Base-by-base conservation (phyloP, 1,140 invertebrate species). In the Dinoponera quadriceps region DNA sequence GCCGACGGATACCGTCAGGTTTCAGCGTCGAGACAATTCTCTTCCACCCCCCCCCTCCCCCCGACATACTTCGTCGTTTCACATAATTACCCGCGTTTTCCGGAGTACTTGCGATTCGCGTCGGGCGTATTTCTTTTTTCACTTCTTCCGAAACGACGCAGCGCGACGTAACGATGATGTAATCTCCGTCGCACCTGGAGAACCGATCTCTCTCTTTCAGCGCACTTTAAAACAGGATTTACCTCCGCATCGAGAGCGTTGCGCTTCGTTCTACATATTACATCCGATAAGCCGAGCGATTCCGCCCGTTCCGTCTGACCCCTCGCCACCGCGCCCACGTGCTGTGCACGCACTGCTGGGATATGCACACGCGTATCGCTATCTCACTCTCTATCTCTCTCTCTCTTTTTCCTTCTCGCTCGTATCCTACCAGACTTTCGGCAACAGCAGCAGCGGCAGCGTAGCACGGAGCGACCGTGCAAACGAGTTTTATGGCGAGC, bases 401-500 rank as follows among this genome's bases (percentile, higher is more conserved):
- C 7, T 44, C 38, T 44, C 7, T 44, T 11, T 44, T 11, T 9
- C 38, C 9, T 9, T 9, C 7, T 44, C 33, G 33, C 20, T 25
- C 20, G 22, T 49, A 55, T 49, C 18, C 9, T 48, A 51, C 73
- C 77, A 83, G 87, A 90, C 85, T 88, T 89, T 88, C 87, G 25
- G 20, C 13, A 20, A 29, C n/a, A 75, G 88, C 82, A 83, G 83
- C 85, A 66, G 80, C 68, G 11, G 11, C 54, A 18, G 57, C 49
- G n/a, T 75, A 75, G 27, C 55, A 82, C 65, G 75, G 57, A 88
- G 84, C 88, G 84, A 88, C 71, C 62, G 84, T 83, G 75, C 81
- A 87, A 89, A 88, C 85, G 85, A 91, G 86, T 89, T 92, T 92
- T 83, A 83, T 85, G 82, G 78, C 69, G 63, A 71, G 59, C 69